These are phyloP conservation scores for Lordiphosa stackelbergi DNA, from an alignment of 1,140 invertebrate species.

Conservation along the genomic window DNA sequence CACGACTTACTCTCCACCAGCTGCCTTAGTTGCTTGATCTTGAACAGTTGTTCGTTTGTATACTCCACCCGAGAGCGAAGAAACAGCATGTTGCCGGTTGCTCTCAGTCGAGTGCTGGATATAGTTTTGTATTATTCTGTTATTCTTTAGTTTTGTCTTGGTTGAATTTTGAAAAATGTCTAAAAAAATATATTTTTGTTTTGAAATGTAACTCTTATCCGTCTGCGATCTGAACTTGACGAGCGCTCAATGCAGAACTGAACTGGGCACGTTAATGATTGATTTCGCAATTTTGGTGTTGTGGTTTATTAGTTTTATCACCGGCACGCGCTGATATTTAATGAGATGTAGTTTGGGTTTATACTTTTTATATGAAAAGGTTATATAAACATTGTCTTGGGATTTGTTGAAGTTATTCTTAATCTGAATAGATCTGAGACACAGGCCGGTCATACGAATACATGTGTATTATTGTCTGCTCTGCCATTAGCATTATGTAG, in stretches of 20 bases:
- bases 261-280: constrained; percentile 28
- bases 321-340: constrained; percentile 28
- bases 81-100: constrained; percentile 42
- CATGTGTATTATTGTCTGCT: too few species aligned
- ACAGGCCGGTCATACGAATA: too few species aligned
- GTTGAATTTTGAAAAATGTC: constrained; percentile 14
- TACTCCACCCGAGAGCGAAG: constrained; percentile 30
- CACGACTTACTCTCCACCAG: constrained; percentile 56
- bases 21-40: constrained; percentile 57
- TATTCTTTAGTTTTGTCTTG: background rate
- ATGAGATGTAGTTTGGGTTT: background rate
- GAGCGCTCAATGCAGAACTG: constrained; percentile 43
- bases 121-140: background rate
- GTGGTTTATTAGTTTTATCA: constrained; percentile 47
- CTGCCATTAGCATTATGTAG: too few species aligned
- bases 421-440: too few species aligned
- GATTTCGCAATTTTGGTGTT: constrained; percentile 40
- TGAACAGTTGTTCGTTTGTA: constrained; percentile 43
- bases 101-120: background rate
- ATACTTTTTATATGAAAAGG: background rate
- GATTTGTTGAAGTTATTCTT: too few species aligned
- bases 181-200: constrained; percentile 1
- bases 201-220: constrained; percentile 18
- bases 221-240: constrained; percentile 42
- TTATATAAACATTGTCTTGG: background rate